Percentiles rank a stretch among this genome's conserved stretches.
Conservation (phyloP, 1,140 invertebrate species). For the Lepidurus packardi region DNA sequence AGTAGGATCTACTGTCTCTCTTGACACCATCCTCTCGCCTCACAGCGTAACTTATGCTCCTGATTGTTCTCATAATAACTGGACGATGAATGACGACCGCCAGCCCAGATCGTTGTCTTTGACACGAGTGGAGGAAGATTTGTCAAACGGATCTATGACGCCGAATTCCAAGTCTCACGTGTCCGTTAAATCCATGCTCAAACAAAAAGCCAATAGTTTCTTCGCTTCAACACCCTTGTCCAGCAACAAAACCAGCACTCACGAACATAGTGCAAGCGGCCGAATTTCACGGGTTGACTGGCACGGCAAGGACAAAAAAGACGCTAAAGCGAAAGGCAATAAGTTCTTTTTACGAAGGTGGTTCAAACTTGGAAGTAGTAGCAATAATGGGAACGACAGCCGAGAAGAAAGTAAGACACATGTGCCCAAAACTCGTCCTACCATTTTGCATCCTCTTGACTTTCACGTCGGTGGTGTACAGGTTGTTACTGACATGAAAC, state of each 20-base stretch:
- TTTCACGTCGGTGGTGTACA: constrained; percentile 65
- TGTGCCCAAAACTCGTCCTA: constrained; percentile 50
- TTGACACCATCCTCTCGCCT: constrained; percentile 7
- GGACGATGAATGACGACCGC: neutral
- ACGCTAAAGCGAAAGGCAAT: constrained; percentile 54
- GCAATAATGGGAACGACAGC: constrained; percentile 54
- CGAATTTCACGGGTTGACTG: constrained; percentile 31
- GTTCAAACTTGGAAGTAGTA: constrained; percentile 64
- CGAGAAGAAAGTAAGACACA: constrained; percentile 43
- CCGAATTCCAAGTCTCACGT: constrained; percentile 26
- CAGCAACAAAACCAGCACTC: neutral
- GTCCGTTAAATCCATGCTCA: constrained; percentile 27
- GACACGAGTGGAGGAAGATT: constrained; percentile 5
- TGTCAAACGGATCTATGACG: neutral
- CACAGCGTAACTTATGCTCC: constrained; percentile 17
- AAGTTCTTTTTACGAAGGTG: constrained; percentile 78
- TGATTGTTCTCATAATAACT: neutral
- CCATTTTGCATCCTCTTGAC: constrained; percentile 82
- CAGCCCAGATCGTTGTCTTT: constrained; percentile 30
- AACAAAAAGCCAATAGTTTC: constrained; percentile 25
- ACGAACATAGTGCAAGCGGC: neutral
- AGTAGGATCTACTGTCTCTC: neutral
- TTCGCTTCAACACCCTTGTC: neutral
- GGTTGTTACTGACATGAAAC: constrained; percentile 55
- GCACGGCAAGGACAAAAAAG: constrained; percentile 25